Conservation (phyloP, 2,797 vertebrate genomes). For the Danio tinwini region DNA sequence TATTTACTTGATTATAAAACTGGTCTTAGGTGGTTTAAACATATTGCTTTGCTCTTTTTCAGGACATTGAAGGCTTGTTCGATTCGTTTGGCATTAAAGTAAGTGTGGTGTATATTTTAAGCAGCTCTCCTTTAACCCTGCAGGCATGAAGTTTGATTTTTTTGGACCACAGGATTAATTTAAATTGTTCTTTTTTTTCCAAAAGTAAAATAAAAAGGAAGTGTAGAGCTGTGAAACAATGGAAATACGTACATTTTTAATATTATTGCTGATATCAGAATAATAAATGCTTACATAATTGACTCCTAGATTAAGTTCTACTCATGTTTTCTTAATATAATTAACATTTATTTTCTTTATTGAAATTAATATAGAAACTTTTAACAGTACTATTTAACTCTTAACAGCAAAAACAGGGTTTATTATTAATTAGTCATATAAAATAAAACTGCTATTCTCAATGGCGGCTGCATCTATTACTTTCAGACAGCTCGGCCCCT, state of each 20-base stretch:
- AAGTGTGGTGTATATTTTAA: conserved; percentile 51
- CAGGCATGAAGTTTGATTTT: background rate
- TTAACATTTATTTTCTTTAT: background rate
- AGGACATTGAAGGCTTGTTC: conserved; percentile 89
- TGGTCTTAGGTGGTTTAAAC: background rate
- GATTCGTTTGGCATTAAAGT: conserved; percentile 89
- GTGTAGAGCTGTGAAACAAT: too few species aligned
- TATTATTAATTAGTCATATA: too few species aligned
- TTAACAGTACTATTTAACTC: too few species aligned
- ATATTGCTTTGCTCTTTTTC: conserved; percentile 31
- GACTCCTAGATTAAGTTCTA: background rate
- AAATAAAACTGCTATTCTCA: background rate
- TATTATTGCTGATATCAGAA: background rate
- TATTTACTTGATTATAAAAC: background rate
- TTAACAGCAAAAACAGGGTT: too few species aligned
- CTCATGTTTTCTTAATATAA: background rate
- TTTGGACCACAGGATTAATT: background rate
- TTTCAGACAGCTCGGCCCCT: background rate
- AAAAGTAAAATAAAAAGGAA: too few species aligned
- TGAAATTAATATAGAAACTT: too few species aligned
- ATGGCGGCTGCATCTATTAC: background rate
- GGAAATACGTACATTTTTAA: too few species aligned
- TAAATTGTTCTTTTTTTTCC: too few species aligned
- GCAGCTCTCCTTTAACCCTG: background rate
- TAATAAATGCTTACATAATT: background rate